Evolutionary conservation across 1,140 invertebrate species (phyloP).

Genomic region (Lepidurus packardi): DNA sequence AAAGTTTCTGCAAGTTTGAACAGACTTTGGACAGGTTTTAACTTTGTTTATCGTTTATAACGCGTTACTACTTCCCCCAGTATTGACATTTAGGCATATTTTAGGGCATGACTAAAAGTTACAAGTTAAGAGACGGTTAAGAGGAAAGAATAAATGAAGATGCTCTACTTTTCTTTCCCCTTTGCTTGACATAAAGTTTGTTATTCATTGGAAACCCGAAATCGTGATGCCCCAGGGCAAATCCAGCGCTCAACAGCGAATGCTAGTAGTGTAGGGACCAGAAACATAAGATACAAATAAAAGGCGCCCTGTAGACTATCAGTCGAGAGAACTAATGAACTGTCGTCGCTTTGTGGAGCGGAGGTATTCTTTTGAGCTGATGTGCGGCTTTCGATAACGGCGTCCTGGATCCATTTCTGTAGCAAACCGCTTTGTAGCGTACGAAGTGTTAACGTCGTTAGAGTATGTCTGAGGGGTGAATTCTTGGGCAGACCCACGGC

Average conservation of each 20-base stretch:
- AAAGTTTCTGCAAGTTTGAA: no score
- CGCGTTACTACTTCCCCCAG: no score
- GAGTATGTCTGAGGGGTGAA: background rate
- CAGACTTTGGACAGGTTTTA: no score
- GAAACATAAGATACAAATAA: background rate
- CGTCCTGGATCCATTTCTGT: background rate
- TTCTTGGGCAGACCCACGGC: background rate
- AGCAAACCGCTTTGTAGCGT: background rate
- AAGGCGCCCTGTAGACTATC: background rate
- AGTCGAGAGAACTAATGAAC: background rate
- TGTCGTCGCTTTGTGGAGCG: background rate
- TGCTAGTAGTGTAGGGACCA: background rate
- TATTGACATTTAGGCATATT: no score
- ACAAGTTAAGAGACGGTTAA: no score
- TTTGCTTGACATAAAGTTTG: no score
- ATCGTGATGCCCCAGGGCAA: background rate
- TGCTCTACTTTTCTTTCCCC: no score
- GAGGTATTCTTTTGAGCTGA: background rate
- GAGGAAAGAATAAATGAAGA: no score
- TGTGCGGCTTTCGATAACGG: background rate
- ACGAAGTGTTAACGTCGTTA: background rate
- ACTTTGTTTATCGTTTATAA: no score
- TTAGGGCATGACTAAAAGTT: no score
- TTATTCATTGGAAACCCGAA: no score
- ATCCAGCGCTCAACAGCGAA: background rate